A percentile compares a stretch with the other conserved stretches of the same genome.
Evolutionary conservation across 30 jellyfish, hydroid and myxozoan genomes (phyloP).

Genomic region (Mastigias papua): DNA sequence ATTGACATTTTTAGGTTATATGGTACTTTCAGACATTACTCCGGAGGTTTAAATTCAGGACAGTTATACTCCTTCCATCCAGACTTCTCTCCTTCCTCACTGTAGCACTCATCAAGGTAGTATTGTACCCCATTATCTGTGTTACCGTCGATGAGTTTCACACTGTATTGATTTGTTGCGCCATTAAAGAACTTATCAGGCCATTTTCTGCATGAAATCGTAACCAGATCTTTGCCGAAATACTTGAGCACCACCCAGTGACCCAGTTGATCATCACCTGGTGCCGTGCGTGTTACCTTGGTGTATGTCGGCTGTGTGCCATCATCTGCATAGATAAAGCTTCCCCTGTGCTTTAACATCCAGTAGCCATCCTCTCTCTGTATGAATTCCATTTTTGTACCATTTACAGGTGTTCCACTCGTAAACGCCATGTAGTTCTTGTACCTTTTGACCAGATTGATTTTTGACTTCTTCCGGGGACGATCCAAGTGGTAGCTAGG

Average conservation of each 20-base stretch:
- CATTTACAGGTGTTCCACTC: constrained; percentile 2
- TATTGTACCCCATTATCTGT: constrained; percentile 21
- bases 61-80: constrained; percentile 36
- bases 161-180: background rate
- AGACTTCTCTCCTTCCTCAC: constrained; percentile 10
- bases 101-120: constrained; percentile 28
- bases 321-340: background rate
- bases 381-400: constrained; percentile 10
- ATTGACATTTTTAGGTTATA: no score
- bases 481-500: constrained; percentile 22
- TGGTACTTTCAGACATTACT: background rate
- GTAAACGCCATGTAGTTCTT: constrained; percentile 19
- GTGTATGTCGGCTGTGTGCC: constrained; percentile 13
- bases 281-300: constrained; percentile 3
- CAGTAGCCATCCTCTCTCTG: constrained; percentile 27
- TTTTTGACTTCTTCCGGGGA: background rate
- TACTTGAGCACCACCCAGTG: constrained; percentile 48
- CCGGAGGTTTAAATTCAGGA: constrained; percentile 11
- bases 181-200: constrained; percentile 37
- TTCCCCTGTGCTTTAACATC: constrained; percentile 5
- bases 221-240: constrained; percentile 27
- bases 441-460: background rate
- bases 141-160: constrained; percentile 29
- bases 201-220: constrained; percentile 53
- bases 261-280: constrained; percentile 5